These are phyloP conservation scores for Dipus sagitta DNA, from an alignment of 2,797 vertebrate species.

Conservation along the genomic window DNA sequence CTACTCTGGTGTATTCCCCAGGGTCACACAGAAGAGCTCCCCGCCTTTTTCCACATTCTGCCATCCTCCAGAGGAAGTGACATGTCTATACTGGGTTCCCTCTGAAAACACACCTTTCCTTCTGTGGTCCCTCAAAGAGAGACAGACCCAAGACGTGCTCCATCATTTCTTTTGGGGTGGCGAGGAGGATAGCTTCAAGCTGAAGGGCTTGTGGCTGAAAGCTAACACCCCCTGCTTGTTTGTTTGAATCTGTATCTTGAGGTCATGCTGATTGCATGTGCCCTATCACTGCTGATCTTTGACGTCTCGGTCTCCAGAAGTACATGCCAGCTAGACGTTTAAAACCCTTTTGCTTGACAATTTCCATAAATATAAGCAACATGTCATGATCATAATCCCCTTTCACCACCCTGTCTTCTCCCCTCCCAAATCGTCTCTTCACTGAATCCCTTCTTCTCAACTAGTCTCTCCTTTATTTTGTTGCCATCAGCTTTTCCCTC, in stretches of 20 bases:
- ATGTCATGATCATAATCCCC: too few species aligned
- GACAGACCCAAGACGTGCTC: neutral
- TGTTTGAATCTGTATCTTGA: neutral
- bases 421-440: too few species aligned
- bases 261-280: neutral
- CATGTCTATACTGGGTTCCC: neutral
- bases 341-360: neutral
- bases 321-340: neutral
- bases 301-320: neutral
- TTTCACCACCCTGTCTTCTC: too few species aligned
- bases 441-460: too few species aligned
- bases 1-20: neutral
- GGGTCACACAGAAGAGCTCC: neutral
- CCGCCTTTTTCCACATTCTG: neutral
- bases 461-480: too few species aligned
- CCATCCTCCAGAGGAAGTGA: neutral
- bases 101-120: neutral
- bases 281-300: neutral
- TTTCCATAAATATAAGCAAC: too few species aligned
- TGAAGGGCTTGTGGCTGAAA: neutral
- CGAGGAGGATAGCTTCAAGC: neutral
- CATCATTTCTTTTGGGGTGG: neutral
- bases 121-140: neutral
- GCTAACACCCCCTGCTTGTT: neutral
- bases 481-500: too few species aligned